phyloP scores from a whole-genome alignment of 2,113 vertebrate species.

The Macquaria ambigua region DNA sequence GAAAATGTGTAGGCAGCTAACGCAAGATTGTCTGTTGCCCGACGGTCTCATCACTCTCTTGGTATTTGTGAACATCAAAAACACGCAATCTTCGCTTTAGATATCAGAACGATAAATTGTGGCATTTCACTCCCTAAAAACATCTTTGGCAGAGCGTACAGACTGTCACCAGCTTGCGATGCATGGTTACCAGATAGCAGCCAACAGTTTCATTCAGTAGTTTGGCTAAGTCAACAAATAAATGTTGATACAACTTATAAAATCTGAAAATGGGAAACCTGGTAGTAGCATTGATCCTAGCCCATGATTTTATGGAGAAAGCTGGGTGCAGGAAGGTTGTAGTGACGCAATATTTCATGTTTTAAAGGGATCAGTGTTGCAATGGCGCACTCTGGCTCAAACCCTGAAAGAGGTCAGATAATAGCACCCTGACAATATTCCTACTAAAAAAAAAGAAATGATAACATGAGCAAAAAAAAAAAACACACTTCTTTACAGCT shows the following conservation, averaged over 20 bases:
- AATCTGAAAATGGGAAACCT: neutral
- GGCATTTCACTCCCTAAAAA: neutral
- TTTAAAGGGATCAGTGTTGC: neutral
- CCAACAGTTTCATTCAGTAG: neutral
- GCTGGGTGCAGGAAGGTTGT: neutral
- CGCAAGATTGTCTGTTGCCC: neutral
- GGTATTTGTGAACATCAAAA: neutral
- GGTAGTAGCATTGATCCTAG: neutral
- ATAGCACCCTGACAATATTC: neutral
- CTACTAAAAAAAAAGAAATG: neutral
- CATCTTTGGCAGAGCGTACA: neutral
- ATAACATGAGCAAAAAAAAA: neutral
- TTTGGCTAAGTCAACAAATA: neutral
- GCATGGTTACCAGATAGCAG: neutral
- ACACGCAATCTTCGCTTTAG: neutral
- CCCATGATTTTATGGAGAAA: neutral
- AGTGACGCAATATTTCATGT: neutral
- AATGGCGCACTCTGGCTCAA: neutral
- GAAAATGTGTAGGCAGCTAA: neutral
- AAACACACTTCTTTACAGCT: neutral
- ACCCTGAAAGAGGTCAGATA: neutral
- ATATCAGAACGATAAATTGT: neutral
- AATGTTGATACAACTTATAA: neutral
- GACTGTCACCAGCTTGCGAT: neutral
- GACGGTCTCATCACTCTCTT: neutral